Evolutionary conservation across 1,140 invertebrate species (phyloP), one percentile per base, ranked within the genome.

Genomic region (Scaptomyza hsui): DNA sequence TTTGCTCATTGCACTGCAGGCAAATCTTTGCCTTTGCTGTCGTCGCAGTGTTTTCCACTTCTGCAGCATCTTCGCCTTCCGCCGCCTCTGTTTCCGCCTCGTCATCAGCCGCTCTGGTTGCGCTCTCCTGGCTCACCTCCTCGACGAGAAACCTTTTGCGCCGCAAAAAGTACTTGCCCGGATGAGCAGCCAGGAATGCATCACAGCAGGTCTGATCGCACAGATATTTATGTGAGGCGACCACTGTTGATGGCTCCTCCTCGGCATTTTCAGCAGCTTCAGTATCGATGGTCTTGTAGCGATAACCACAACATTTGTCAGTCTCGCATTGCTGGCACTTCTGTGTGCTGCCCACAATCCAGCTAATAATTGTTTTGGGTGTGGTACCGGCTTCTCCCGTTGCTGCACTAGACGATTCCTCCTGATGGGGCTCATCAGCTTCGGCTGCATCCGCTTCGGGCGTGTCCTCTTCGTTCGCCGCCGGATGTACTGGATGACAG

Each of bases 201-300:
- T 89, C 85, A 63, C 92, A 90, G 60, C 92, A 93, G 45, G 75
- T 56, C 42, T 92, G 91, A 56, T 92, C 85, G 65, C 92, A 93
- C 3, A 93, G 59, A 71, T 89, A 92, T 9, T 88, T 72, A 41
- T 37, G 55, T 0, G 29, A 49, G 2, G 21, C n/a, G n/a, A n/a
- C 37, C 6, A 51, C 15, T 12, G 26, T 6, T 18, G 63, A 18
- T 6, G 47, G 1, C 2, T 70, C 63, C 32, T 62, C 60, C 13
- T 49, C 67, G 12, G n/a, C 42, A 2, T 41, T 26, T 1, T 75
- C 63, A 0, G 44, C 52, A 0, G 19, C 24, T 0, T 69, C 52
- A 4, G 10, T 65, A 21, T 78, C 86, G 18, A 37, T 57, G 24
- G 56, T 73, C 59, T 82, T 91, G 24, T 45, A 89, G 6, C 89